A percentile compares a stretch with the other conserved stretches of the same genome.
phyloP scores from a whole-genome alignment of 2,113 vertebrate species.

The Erythrolamprus reginae region DNA sequence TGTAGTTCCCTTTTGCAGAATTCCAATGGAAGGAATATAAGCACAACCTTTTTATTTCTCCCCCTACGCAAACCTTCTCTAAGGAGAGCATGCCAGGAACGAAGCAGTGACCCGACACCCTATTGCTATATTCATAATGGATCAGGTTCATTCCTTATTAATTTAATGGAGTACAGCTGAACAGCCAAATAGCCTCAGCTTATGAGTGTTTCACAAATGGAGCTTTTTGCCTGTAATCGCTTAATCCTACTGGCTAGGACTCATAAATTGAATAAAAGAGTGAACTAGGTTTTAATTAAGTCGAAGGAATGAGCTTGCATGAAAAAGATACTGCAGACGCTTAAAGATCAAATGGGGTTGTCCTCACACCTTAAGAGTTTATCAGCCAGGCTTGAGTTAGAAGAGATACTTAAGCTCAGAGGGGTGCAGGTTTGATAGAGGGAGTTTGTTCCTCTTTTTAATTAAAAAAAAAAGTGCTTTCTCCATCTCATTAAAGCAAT shows the following conservation, averaged over 20 bases:
- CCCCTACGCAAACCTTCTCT: slow-evolving; percentile 73
- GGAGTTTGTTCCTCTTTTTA: slow-evolving; percentile 44
- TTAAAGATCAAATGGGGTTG: slow-evolving; percentile 68
- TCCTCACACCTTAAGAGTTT: slow-evolving; percentile 56
- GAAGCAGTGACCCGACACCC: slow-evolving; percentile 73
- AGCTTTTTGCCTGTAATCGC: slow-evolving; percentile 93
- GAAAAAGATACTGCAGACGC: slow-evolving; percentile 72
- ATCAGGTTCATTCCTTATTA: slow-evolving; percentile 84
- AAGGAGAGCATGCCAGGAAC: slow-evolving; percentile 76
- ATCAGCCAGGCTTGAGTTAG: slow-evolving; percentile 46
- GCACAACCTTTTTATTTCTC: slow-evolving; percentile 73
- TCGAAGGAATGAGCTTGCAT: slow-evolving; percentile 74
- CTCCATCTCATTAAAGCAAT: slow-evolving; percentile 26
- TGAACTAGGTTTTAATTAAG: slow-evolving; percentile 97
- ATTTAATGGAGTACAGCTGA: slow-evolving; percentile 90
- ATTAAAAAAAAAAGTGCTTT: slow-evolving; percentile 62
- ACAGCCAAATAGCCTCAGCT: slow-evolving; percentile 82
- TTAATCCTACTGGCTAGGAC: slow-evolving; percentile 95
- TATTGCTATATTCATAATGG: slow-evolving; percentile 84
- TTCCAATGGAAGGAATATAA: slow-evolving; percentile 82
- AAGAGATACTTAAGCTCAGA: slow-evolving; percentile 25
- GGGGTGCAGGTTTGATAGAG: slow-evolving; percentile 62
- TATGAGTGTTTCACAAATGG: slow-evolving; percentile 89
- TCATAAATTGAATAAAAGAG: slow-evolving; percentile 86
- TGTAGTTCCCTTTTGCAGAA: slow-evolving; percentile 80